These are phyloP conservation scores for Megalopta genalis DNA, from an alignment of 1,140 invertebrate genomes.

Conservation along the genomic window DNA sequence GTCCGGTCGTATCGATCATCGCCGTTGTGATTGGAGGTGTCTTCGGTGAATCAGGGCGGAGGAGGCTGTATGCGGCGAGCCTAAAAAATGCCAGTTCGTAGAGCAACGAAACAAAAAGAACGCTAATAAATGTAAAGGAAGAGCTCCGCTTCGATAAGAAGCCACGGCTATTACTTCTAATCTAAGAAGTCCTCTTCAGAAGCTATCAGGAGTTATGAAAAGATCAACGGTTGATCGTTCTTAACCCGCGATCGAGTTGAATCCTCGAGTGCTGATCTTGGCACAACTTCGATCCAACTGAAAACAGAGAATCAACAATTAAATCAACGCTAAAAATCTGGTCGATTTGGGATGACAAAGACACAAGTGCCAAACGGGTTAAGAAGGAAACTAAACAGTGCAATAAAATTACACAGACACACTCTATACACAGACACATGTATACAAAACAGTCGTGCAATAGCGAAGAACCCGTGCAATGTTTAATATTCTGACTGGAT, in stretches of 20 bases:
- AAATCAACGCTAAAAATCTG: neutral
- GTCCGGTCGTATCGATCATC: constrained; percentile 31
- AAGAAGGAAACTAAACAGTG: constrained; percentile 28
- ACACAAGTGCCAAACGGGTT: constrained; percentile 40
- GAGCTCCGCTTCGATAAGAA: too few species aligned
- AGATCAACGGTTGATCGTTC: neutral
- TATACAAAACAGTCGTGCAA: constrained; percentile 36
- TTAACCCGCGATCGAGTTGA: neutral
- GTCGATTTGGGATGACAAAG: constrained; percentile 8
- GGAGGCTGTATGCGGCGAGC: constrained; percentile 36
- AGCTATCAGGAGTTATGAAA: too few species aligned
- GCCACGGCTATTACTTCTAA: too few species aligned
- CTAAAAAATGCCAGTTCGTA: constrained; percentile 46
- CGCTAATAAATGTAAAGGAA: neutral
- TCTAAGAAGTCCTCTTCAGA: too few species aligned
- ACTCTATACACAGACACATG: too few species aligned
- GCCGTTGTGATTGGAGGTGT: constrained; percentile 54
- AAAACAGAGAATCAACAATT: neutral
- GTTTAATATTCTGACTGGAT: constrained; percentile 13
- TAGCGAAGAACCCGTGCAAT: constrained; percentile 44
- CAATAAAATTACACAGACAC: constrained; percentile 21
- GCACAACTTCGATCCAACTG: neutral
- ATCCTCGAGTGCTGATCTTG: neutral
- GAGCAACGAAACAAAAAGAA: constrained; percentile 49
- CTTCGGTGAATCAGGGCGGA: constrained; percentile 32